A percentile compares a stretch with the other conserved stretches of the same genome.
These are phyloP conservation scores for Apostichopus leukothele DNA, from an alignment of 53 echinoderm and acorn worm genomes.

Conservation along the genomic window DNA sequence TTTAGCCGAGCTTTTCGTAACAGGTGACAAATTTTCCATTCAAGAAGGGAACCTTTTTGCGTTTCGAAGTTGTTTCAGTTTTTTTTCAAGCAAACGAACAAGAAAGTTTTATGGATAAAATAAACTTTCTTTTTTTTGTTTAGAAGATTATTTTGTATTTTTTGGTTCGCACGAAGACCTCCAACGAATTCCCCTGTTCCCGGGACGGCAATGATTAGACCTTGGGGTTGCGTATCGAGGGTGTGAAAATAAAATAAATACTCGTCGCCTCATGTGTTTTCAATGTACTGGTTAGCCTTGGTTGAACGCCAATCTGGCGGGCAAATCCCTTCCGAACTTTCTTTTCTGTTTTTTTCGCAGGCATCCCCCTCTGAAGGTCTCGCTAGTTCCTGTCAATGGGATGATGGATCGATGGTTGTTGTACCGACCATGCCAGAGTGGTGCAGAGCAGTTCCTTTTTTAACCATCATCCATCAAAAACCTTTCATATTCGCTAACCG, in stretches of 20 bases:
- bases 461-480: slow-evolving; percentile 33
- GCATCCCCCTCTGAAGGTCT: slow-evolving; percentile 32
- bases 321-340: slow-evolving; percentile 30
- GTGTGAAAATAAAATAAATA: slow-evolving; percentile 45
- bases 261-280: slow-evolving; percentile 33
- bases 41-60: too few species aligned
- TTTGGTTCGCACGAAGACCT: background rate
- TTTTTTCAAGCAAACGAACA: too few species aligned
- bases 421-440: slow-evolving; percentile 38
- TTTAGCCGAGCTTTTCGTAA: background rate
- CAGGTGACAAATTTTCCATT: background rate
- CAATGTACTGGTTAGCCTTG: slow-evolving; percentile 35
- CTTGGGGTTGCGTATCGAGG: slow-evolving; percentile 30
- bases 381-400: slow-evolving; percentile 22
- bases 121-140: background rate
- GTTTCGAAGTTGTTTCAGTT: too few species aligned
- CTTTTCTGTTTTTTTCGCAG: background rate
- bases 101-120: too few species aligned
- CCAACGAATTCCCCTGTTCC: slow-evolving; percentile 11
- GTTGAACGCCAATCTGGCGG: slow-evolving; percentile 43
- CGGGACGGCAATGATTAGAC: background rate
- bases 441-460: background rate
- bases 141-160: background rate
- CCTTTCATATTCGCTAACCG: slow-evolving; percentile 39
- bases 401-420: slow-evolving; percentile 46